Conservation (phyloP, 2,888 invertebrate species). For the Stenoptilia bipunctidactyla region DNA sequence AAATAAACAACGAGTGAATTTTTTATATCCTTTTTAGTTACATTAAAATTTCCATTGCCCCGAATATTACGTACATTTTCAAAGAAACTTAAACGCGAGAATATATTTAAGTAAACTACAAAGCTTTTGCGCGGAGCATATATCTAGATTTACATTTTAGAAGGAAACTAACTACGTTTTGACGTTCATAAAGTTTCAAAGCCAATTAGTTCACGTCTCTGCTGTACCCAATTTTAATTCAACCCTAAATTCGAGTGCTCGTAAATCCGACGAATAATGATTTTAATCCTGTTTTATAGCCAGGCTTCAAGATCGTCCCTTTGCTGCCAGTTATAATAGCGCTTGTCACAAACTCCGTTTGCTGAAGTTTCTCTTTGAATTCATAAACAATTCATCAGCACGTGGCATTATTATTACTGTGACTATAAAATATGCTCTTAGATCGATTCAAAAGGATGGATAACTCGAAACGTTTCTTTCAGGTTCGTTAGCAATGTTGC, state of each 20-base stretch:
- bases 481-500: slow-evolving; percentile 23
- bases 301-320: background rate
- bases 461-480: slow-evolving; percentile 15
- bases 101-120: too few species aligned
- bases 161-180: background rate
- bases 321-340: background rate
- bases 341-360: too few species aligned
- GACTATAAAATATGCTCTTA: slow-evolving; percentile 3
- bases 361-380: too few species aligned
- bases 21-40: too few species aligned
- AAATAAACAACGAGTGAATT: too few species aligned
- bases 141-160: background rate
- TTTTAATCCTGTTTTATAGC: slow-evolving; percentile 26
- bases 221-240: slow-evolving; percentile 26
- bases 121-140: too few species aligned
- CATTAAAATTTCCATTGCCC: too few species aligned
- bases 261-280: slow-evolving; percentile 43
- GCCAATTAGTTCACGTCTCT: background rate
- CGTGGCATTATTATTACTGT: slow-evolving; percentile 23
- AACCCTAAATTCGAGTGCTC: slow-evolving; percentile 22
- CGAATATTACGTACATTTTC: too few species aligned
- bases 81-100: too few species aligned
- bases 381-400: slow-evolving; percentile 43
- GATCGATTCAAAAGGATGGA: slow-evolving; percentile 34
- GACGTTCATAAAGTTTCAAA: background rate